Percentiles rank a stretch among this genome's conserved stretches.
Evolutionary conservation across 2,113 vertebrate genomes (phyloP).

Genomic region (Upupa epops): DNA sequence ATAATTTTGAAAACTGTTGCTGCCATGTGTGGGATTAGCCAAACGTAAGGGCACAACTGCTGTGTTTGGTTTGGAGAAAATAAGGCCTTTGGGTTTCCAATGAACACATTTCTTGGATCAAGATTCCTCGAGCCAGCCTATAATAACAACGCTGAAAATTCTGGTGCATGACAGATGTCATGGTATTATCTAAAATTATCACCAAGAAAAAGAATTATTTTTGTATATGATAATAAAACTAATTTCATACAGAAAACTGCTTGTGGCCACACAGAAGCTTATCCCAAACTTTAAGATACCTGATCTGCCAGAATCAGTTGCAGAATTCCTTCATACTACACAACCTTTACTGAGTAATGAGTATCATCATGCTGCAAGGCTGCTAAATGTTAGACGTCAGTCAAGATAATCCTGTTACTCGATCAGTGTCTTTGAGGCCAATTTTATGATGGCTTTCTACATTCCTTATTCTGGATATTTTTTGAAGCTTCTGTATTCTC

Average conservation of each 20-base stretch:
- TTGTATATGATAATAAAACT: background rate
- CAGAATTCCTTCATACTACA: background rate
- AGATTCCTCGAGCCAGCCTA: background rate
- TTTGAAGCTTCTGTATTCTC: background rate
- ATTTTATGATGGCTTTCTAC: slow-evolving; percentile 5
- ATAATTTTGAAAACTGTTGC: background rate
- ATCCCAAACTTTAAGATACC: background rate
- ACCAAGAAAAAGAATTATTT: background rate
- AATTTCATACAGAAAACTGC: background rate
- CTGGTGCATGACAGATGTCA: background rate
- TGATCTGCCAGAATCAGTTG: background rate
- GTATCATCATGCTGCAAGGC: background rate
- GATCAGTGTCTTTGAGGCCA: background rate
- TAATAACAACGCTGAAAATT: background rate
- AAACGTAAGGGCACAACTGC: background rate
- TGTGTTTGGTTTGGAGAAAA: background rate
- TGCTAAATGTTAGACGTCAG: background rate
- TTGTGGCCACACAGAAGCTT: background rate
- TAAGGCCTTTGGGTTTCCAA: background rate
- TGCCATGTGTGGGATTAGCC: background rate
- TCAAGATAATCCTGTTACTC: background rate
- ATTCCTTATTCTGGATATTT: background rate
- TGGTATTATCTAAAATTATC: background rate
- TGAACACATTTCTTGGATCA: background rate
- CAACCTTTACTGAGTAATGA: background rate